Percentiles rank a stretch among this genome's conserved stretches.
phyloP scores from a whole-genome alignment of 2,888 invertebrate species.

The Eubasilissa splendida region DNA sequence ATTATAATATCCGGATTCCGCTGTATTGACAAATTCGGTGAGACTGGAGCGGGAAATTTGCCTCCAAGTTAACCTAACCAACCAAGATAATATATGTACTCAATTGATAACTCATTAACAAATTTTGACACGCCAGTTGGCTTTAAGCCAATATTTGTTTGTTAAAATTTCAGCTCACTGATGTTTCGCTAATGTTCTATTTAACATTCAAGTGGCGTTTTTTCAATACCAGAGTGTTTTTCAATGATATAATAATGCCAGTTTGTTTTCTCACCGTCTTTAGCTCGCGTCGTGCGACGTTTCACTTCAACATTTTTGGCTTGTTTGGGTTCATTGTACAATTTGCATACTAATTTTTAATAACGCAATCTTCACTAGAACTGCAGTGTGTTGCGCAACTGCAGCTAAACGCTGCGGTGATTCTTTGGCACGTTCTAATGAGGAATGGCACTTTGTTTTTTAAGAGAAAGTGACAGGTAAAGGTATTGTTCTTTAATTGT shows the following conservation, averaged over 20 bases:
- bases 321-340: slow-evolving; percentile 42
- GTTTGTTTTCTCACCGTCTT: background rate
- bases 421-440: slow-evolving; percentile 2
- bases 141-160: too few species aligned
- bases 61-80: too few species aligned
- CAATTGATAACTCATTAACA: too few species aligned
- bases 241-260: slow-evolving; percentile 11
- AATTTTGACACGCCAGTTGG: too few species aligned
- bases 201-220: slow-evolving; percentile 8
- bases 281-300: background rate
- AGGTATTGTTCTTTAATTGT: too few species aligned
- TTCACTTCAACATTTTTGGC: slow-evolving; percentile 27
- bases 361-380: slow-evolving; percentile 31
- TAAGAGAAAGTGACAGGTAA: slow-evolving; percentile 10
- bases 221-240: background rate
- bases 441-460: slow-evolving; percentile 19
- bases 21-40: too few species aligned
- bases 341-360: slow-evolving; percentile 46
- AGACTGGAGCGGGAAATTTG: too few species aligned
- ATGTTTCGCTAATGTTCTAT: background rate
- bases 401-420: background rate
- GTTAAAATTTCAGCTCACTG: too few species aligned
- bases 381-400: slow-evolving; percentile 3
- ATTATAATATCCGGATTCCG: too few species aligned
- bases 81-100: too few species aligned